Conservation (phyloP, 2,113 vertebrate species). For the Hippocampus guttulatus region DNA sequence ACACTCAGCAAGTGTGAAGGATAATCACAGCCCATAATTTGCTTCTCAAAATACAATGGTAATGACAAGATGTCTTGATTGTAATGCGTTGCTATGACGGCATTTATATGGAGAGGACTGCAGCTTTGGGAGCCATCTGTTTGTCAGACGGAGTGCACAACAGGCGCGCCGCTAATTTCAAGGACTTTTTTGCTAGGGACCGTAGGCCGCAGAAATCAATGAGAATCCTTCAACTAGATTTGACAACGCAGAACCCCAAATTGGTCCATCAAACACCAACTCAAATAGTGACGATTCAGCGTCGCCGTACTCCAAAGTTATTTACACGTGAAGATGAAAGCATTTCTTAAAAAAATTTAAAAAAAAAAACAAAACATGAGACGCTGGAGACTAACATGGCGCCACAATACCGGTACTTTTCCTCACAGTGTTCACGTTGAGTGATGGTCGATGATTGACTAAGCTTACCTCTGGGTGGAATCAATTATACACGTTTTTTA, state of each 20-base stretch:
- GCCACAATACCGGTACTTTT: constrained; percentile 20
- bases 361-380: constrained; percentile 33
- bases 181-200: constrained; percentile 56
- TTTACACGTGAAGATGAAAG: constrained; percentile 54
- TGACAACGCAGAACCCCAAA: constrained; percentile 41
- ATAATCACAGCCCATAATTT: constrained; percentile 73
- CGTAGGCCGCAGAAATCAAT: constrained; percentile 52
- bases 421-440: constrained; percentile 31
- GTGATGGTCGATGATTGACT: constrained; percentile 50
- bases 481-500: constrained; percentile 62
- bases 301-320: constrained; percentile 41
- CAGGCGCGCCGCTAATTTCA: constrained; percentile 47
- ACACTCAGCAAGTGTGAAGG: constrained; percentile 42
- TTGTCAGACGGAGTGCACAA: constrained; percentile 48
- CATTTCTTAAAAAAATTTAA: constrained; percentile 30
- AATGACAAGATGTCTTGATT: constrained; percentile 72
- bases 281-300: constrained; percentile 63
- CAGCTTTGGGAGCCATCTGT: constrained; percentile 69
- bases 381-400: constrained; percentile 10
- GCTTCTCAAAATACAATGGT: constrained; percentile 74
- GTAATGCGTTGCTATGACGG: constrained; percentile 70
- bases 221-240: constrained; percentile 43
- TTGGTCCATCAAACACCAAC: constrained; percentile 63
- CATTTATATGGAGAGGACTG: constrained; percentile 72
- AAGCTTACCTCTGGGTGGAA: constrained; percentile 61